A percentile compares a stretch with the other conserved stretches of the same genome.
Evolutionary conservation across 2,888 invertebrate genomes (phyloP).

Genomic region (Mimumesa dahlbomi): DNA sequence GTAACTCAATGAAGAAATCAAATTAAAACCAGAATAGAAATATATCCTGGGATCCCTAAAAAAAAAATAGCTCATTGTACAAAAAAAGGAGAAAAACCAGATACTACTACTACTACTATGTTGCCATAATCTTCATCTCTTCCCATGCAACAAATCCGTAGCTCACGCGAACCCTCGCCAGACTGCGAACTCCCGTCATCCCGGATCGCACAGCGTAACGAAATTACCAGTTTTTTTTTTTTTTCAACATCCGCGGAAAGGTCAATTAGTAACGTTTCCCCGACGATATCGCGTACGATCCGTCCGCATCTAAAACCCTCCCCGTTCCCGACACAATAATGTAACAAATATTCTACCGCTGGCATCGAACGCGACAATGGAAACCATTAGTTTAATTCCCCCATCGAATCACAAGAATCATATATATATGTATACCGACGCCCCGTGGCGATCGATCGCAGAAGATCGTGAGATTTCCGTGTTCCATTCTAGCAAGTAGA

Average conservation of each 20-base stretch:
- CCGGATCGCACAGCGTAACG: neutral
- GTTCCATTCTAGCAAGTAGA: conserved; percentile 10
- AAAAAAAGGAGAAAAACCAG: neutral
- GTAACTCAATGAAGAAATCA: too few species aligned
- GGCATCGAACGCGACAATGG: conserved; percentile 23
- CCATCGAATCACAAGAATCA: conserved; percentile 17
- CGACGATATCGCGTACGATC: neutral
- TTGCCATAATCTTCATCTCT: neutral
- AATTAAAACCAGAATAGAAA: too few species aligned
- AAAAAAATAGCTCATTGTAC: neutral
- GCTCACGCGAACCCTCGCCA: neutral
- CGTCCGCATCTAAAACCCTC: neutral
- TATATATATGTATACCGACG: too few species aligned
- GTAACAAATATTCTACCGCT: conserved; percentile 16
- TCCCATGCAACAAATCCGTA: neutral
- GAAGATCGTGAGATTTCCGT: conserved; percentile 32
- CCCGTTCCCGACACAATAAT: conserved; percentile 7
- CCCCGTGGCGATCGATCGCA: conserved; percentile 20
- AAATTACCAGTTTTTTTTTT: too few species aligned
- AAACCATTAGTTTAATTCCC: conserved; percentile 49
- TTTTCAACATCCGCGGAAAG: conserved; percentile 16
- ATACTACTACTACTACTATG: neutral
- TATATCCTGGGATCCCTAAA: too few species aligned
- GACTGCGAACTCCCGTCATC: neutral
- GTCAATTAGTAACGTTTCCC: conserved; percentile 22